Conservation (phyloP, 2,888 invertebrate species). For the Diloba caeruleocephala region DNA sequence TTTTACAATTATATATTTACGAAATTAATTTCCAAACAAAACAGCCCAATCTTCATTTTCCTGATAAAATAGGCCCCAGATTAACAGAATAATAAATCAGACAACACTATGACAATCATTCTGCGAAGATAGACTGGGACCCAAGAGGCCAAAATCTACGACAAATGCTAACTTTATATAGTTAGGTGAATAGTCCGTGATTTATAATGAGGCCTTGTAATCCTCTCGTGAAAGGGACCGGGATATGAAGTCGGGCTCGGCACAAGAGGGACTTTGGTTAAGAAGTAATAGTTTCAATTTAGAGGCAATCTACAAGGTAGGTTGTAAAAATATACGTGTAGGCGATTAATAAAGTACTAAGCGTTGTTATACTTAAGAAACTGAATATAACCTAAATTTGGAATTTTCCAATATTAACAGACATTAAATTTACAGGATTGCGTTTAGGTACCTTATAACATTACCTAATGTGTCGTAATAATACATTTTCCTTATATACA, state of each 20-base stretch:
- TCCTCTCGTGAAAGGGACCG: slow-evolving; percentile 52
- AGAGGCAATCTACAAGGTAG: slow-evolving; percentile 24
- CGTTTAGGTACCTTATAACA: no score
- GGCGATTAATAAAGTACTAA: no score
- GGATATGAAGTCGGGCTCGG: slow-evolving; percentile 43
- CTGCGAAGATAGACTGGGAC: slow-evolving; percentile 34
- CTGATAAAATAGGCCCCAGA: slow-evolving; percentile 40
- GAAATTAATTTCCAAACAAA: slow-evolving; percentile 24
- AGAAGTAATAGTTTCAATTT: slow-evolving; percentile 49
- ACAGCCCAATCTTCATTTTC: slow-evolving; percentile 18
- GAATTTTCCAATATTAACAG: no score
- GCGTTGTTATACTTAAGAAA: no score
- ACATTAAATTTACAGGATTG: no score
- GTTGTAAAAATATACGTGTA: slow-evolving; percentile 6
- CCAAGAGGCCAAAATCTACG: slow-evolving; percentile 40
- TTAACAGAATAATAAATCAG: slow-evolving; percentile 51
- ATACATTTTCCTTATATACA: no score
- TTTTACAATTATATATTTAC: slow-evolving; percentile 8
- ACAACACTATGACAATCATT: slow-evolving; percentile 47
- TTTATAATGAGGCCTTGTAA: slow-evolving; percentile 57
- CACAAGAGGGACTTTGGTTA: slow-evolving; percentile 31
- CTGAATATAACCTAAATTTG: no score
- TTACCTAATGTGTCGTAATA: no score
- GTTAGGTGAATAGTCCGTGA: slow-evolving; percentile 53
- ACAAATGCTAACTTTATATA: slow-evolving; percentile 51